Evolutionary conservation across 2,888 invertebrate species (phyloP).

Genomic region (Dryomyza anilis): DNA sequence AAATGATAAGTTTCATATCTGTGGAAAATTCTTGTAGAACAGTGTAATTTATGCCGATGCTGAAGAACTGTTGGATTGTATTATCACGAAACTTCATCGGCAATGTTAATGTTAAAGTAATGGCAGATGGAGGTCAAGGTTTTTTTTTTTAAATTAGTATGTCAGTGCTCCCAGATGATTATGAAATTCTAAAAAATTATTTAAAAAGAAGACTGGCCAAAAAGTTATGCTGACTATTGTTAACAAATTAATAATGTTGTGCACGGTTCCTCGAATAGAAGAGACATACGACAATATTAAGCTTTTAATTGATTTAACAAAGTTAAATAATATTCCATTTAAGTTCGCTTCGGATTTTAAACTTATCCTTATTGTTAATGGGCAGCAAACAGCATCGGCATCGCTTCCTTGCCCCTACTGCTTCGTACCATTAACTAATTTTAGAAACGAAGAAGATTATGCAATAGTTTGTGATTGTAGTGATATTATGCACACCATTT

Average conservation of each 20-base stretch:
- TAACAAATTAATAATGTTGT: background rate
- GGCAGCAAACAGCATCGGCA: background rate
- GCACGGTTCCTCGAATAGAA: background rate
- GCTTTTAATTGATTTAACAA: background rate
- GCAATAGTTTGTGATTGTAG: too few species aligned
- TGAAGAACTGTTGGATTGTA: background rate
- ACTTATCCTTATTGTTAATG: background rate
- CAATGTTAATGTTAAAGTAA: background rate
- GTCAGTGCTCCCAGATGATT: background rate
- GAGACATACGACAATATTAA: background rate
- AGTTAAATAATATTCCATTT: background rate
- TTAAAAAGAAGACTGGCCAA: background rate
- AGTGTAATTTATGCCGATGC: background rate
- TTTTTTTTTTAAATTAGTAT: background rate
- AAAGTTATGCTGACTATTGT: background rate
- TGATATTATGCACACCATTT: too few species aligned
- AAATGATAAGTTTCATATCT: too few species aligned
- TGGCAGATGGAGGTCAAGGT: background rate
- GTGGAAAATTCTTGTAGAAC: background rate
- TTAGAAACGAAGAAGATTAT: background rate
- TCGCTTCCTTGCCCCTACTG: background rate
- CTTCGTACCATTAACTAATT: background rate
- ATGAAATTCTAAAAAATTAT: background rate
- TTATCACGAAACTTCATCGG: background rate
- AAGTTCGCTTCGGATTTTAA: background rate